phyloP scores from a whole-genome alignment of 92 coral and sea anemone species.

The Porites rus region DNA sequence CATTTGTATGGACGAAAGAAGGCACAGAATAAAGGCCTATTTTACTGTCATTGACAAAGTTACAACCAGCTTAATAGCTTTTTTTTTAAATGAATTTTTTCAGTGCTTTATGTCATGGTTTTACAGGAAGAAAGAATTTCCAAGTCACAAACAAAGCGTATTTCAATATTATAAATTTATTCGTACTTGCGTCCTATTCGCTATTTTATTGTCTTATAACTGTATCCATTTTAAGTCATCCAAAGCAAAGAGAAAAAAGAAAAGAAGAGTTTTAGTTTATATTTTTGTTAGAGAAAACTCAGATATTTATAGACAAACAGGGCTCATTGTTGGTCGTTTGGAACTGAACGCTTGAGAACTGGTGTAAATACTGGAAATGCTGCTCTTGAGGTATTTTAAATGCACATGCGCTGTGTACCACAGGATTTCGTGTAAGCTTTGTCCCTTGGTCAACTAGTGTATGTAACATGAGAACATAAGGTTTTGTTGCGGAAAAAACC shows the following conservation, averaged over 20 bases:
- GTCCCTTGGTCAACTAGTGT: conserved; percentile 7
- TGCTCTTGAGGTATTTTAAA: conserved; percentile 26
- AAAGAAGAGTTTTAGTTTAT: conserved; percentile 65
- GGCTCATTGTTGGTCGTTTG: conserved; percentile 51
- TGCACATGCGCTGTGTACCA: conserved; percentile 27
- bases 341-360: conserved; percentile 49
- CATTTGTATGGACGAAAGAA: background rate
- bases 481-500: background rate
- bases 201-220: conserved; percentile 57
- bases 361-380: conserved; percentile 47
- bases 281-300: conserved; percentile 74
- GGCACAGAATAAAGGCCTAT: background rate
- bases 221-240: conserved; percentile 49
- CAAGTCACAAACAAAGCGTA: conserved; percentile 12
- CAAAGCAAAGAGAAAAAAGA: conserved; percentile 19
- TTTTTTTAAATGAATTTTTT: conserved; percentile 5
- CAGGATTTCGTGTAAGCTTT: conserved; percentile 20
- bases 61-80: background rate
- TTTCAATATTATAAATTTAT: conserved; percentile 39
- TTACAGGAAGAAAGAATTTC: conserved; percentile 39
- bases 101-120: conserved; percentile 31
- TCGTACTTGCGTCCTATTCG: conserved; percentile 46
- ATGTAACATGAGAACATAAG: background rate
- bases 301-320: conserved; percentile 75
- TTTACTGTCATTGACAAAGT: conserved; percentile 14